Evolutionary conservation across 92 coral and sea anemone species (phyloP).

Genomic region (Umimayanthus chanpuru): DNA sequence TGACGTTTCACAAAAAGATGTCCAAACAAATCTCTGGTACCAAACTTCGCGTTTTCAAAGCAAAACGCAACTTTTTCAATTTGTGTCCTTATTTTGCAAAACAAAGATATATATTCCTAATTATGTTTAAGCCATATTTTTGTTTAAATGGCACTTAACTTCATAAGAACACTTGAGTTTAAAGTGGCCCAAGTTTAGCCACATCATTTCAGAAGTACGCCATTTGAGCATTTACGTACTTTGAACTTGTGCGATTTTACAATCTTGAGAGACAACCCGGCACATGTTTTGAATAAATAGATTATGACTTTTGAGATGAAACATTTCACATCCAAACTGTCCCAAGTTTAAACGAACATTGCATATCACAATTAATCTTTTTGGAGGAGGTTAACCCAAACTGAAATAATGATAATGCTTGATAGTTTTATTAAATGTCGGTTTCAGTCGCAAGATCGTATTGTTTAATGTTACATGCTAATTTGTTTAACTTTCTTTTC

Average conservation of each 20-base stretch:
- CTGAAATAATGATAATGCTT: background rate
- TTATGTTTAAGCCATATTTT: background rate
- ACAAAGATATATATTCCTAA: background rate
- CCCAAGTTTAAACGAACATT: background rate
- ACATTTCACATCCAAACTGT: background rate
- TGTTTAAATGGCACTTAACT: background rate
- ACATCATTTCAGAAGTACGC: background rate
- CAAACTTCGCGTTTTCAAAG: slow-evolving; percentile 30
- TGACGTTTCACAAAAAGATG: slow-evolving; percentile 35
- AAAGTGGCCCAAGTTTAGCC: background rate
- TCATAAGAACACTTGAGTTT: background rate
- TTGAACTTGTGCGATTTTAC: slow-evolving; percentile 13
- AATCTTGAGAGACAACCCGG: background rate
- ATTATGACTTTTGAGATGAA: background rate
- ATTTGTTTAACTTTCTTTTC: too few species aligned
- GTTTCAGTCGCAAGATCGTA: background rate
- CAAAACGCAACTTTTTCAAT: slow-evolving; percentile 26
- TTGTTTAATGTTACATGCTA: background rate
- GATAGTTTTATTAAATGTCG: too few species aligned
- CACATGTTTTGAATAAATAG: slow-evolving; percentile 7
- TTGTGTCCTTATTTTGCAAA: background rate
- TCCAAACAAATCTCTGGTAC: slow-evolving; percentile 36
- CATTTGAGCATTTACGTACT: background rate
- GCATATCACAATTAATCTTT: background rate
- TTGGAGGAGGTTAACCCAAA: background rate